Conservation (phyloP, 2,888 invertebrate genomes). For the Drosophila rubida region DNA sequence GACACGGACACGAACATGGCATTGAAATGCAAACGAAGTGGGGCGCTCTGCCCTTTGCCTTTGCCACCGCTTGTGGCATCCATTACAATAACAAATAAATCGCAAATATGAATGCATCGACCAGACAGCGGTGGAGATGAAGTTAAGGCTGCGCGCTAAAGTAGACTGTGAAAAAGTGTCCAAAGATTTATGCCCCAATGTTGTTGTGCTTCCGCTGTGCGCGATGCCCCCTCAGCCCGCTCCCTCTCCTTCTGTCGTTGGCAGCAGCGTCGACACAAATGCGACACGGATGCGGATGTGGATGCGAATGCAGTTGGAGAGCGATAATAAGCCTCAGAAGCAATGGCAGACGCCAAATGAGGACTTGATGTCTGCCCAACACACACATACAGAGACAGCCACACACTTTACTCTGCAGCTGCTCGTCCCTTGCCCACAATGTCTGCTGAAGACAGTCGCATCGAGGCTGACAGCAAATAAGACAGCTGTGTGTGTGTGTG, state of each 20-base stretch:
- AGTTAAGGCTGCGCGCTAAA: conserved; percentile 44
- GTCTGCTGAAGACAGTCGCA: conserved; percentile 43
- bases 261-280: conserved; percentile 31
- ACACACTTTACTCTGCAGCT: neutral
- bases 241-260: neutral
- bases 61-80: conserved; percentile 8
- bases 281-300: conserved; percentile 38
- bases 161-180: conserved; percentile 65
- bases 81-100: conserved; percentile 75
- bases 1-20: conserved; percentile 29
- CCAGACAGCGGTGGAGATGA: neutral
- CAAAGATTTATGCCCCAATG: conserved; percentile 70
- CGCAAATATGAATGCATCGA: conserved; percentile 56
- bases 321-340: conserved; percentile 65
- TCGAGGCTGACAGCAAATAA: conserved; percentile 64
- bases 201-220: conserved; percentile 27
- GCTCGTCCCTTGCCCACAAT: neutral
- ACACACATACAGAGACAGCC: conserved; percentile 2
- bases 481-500: no score
- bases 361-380: conserved; percentile 32
- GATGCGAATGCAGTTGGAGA: conserved; percentile 59
- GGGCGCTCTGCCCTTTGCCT: neutral
- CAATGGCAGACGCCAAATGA: conserved; percentile 28
- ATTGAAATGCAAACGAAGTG: conserved; percentile 35
- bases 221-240: no score